phyloP scores from a whole-genome alignment of 2,797 vertebrate species.

The Hemitrygon akajei region DNA sequence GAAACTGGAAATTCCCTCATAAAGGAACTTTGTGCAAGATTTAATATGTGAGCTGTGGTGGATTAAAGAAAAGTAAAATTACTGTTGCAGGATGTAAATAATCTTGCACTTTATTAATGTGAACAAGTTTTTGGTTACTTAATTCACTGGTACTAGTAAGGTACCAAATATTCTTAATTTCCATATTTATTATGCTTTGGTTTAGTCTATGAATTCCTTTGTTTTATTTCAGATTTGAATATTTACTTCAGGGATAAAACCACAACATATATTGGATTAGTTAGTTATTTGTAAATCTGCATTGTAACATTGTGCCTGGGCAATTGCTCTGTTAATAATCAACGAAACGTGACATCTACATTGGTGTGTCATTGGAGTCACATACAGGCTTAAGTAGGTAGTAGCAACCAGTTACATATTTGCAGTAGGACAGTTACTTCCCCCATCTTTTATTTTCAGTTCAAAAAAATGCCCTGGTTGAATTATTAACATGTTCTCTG shows the following conservation, averaged over 20 bases:
- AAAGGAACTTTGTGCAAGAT: not conserved
- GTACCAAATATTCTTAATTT: not conserved
- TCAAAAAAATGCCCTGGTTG: not conserved
- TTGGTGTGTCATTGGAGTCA: not conserved
- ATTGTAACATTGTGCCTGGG: not conserved
- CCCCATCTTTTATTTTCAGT: not conserved
- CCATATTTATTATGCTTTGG: not conserved
- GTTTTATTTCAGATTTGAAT: not conserved
- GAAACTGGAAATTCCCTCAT: not conserved
- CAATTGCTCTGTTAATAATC: not conserved
- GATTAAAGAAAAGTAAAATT: not conserved
- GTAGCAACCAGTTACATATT: not conserved
- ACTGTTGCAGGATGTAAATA: not conserved
- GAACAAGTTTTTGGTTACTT: not conserved
- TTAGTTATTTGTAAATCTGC: not conserved
- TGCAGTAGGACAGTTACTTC: too few species aligned
- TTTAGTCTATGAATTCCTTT: not conserved
- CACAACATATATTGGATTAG: not conserved
- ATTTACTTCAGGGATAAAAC: not conserved
- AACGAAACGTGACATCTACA: not conserved
- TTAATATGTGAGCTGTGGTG: not conserved
- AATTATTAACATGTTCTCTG: not conserved
- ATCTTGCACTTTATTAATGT: not conserved
- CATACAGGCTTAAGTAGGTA: not conserved
- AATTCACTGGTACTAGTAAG: not conserved